phyloP scores from a whole-genome alignment of 2,113 vertebrate species.

The Dendrocopos noguchii region DNA sequence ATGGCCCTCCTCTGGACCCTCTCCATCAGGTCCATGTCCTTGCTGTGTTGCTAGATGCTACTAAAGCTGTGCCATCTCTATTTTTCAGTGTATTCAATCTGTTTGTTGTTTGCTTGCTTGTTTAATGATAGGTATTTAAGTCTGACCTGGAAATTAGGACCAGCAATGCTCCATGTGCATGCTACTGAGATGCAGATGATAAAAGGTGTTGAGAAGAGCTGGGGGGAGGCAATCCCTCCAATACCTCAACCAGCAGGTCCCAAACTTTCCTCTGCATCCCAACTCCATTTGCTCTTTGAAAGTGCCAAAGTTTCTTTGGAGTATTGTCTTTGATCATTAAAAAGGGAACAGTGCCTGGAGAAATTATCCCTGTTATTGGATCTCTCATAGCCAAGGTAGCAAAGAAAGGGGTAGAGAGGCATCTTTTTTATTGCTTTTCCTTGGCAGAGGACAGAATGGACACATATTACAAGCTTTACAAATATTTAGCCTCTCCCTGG shows the following conservation, averaged over 20 bases:
- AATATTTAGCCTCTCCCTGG: not conserved
- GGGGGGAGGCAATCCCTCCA: not conserved
- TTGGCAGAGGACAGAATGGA: not conserved
- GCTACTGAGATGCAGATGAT: not conserved
- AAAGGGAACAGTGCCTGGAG: not conserved
- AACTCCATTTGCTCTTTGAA: not conserved
- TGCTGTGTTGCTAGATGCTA: no score
- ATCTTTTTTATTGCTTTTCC: slow-evolving; percentile 33
- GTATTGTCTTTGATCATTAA: not conserved
- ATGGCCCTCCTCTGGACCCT: no score
- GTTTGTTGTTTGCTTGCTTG: no score
- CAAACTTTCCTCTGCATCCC: not conserved
- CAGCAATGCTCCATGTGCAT: not conserved
- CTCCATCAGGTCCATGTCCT: no score
- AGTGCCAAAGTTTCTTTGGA: not conserved
- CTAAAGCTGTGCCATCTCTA: no score
- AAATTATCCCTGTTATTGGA: not conserved
- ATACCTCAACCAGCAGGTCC: not conserved
- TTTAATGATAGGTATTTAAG: no score
- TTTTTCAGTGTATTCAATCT: no score
- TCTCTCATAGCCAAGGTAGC: not conserved
- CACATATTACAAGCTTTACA: not conserved
- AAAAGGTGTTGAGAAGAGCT: not conserved
- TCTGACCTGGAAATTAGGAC: no score
- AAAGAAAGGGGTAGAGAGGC: not conserved